Conservation (phyloP, 2,797 vertebrate genomes). For the Scomberomorus guttatus region DNA sequence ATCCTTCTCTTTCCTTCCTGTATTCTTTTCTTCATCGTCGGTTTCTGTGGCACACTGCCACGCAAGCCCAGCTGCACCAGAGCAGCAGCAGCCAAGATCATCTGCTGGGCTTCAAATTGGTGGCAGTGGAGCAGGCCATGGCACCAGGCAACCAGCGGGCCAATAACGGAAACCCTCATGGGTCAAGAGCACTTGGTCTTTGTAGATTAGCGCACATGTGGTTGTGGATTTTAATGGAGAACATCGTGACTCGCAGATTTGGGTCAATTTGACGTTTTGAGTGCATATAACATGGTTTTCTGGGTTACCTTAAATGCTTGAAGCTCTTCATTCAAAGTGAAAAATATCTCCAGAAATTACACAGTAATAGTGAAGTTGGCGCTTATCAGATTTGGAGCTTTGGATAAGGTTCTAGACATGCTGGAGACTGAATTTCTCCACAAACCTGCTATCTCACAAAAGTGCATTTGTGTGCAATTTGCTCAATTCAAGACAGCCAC, state of each 20-base stretch:
- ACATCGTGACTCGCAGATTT: conserved; percentile 42
- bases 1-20: conserved; percentile 51
- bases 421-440: background rate
- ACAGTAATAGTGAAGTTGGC: conserved; percentile 9
- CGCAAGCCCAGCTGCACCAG: conserved; percentile 71
- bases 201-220: conserved; percentile 60
- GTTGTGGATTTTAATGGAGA: conserved; percentile 49
- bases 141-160: conserved; percentile 43
- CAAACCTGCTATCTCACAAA: conserved; percentile 12
- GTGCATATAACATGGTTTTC: conserved; percentile 2
- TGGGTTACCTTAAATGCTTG: conserved; percentile 12
- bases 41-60: conserved; percentile 66
- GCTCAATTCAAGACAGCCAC: conserved; percentile 31
- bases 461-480: conserved; percentile 19
- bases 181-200: conserved; percentile 68
- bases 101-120: conserved; percentile 64
- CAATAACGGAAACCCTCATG: conserved; percentile 58
- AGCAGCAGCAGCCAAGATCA: conserved; percentile 70
- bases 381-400: conserved; percentile 19
- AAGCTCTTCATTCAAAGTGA: conserved; percentile 26
- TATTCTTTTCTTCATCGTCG: conserved; percentile 41
- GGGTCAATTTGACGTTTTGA: conserved; percentile 28
- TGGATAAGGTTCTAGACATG: conserved; percentile 12
- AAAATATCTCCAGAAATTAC: conserved; percentile 4
- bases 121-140: conserved; percentile 41